A percentile compares a stretch with the other conserved stretches of the same genome.
Conservation (phyloP, 2,113 vertebrate species). For the Craseonycteris thonglongyai region DNA sequence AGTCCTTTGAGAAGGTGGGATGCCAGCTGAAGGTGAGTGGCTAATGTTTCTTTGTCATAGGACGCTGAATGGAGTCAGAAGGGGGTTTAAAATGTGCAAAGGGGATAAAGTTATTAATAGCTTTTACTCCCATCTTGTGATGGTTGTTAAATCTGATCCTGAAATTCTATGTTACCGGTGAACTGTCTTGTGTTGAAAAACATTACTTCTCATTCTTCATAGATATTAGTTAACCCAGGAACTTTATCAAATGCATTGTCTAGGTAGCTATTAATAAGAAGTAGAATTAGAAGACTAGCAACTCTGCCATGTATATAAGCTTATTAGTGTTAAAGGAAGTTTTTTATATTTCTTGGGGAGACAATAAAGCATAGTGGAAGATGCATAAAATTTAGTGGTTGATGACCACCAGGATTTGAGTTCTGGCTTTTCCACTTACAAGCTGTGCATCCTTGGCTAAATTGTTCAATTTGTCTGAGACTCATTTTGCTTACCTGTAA, state of each 20-base stretch:
- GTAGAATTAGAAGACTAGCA: background rate
- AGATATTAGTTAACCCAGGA: background rate
- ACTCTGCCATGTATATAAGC: background rate
- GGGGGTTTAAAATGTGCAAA: background rate
- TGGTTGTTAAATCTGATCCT: slow-evolving; percentile 10
- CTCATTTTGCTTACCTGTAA: slow-evolving; percentile 26
- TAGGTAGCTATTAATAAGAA: slow-evolving; percentile 13
- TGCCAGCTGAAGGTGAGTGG: slow-evolving; percentile 84
- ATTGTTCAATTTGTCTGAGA: background rate
- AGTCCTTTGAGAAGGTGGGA: slow-evolving; percentile 86
- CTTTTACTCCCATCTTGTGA: background rate
- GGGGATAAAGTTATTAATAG: background rate
- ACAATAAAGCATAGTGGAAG: background rate
- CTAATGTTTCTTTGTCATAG: slow-evolving; percentile 4
- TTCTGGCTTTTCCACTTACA: background rate
- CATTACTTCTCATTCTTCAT: background rate
- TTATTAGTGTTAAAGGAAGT: background rate
- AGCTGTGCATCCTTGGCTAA: background rate
- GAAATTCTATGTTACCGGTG: background rate
- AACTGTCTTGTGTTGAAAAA: background rate
- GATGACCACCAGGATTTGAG: slow-evolving; percentile 8
- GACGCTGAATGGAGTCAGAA: background rate
- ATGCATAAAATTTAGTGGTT: background rate
- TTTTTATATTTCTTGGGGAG: background rate
- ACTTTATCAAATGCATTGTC: slow-evolving; percentile 11